phyloP scores from a whole-genome alignment of 2,797 vertebrate genomes.

The Liasis olivaceus region DNA sequence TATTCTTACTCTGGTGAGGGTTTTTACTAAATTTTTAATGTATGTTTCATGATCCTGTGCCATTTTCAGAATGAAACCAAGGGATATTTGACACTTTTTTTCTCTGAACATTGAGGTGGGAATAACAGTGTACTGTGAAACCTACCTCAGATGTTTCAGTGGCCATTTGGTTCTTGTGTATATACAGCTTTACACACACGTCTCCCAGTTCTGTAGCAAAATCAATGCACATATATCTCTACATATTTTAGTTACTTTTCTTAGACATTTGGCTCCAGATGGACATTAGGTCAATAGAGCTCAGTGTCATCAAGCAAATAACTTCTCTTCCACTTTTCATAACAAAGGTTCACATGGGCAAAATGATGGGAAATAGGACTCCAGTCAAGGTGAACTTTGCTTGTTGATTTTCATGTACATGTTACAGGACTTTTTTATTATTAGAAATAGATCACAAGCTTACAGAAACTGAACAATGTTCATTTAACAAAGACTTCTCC shows the following conservation, averaged over 20 bases:
- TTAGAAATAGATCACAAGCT: not conserved
- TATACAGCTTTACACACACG: too few relatives aligned
- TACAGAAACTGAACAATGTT: not conserved
- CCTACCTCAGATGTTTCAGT: not conserved
- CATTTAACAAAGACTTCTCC: not conserved
- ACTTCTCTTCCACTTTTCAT: not conserved
- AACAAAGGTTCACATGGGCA: not conserved
- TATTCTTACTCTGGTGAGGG: not conserved
- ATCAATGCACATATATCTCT: not conserved
- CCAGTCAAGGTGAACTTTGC: not conserved
- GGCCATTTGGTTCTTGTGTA: not conserved
- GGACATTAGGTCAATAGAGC: not conserved
- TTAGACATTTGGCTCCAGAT: not conserved
- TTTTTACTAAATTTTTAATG: not conserved
- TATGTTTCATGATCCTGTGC: not conserved
- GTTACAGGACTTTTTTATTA: not conserved
- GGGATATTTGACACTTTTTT: not conserved
- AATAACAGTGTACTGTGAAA: not conserved
- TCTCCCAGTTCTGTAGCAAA: not conserved
- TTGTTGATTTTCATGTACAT: not conserved
- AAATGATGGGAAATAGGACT: not conserved
- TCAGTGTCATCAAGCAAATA: not conserved
- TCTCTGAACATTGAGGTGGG: not conserved
- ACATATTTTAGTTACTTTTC: not conserved
- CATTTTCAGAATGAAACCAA: not conserved